Conservation (phyloP, 2,797 vertebrate genomes). For the Mareca penelope region DNA sequence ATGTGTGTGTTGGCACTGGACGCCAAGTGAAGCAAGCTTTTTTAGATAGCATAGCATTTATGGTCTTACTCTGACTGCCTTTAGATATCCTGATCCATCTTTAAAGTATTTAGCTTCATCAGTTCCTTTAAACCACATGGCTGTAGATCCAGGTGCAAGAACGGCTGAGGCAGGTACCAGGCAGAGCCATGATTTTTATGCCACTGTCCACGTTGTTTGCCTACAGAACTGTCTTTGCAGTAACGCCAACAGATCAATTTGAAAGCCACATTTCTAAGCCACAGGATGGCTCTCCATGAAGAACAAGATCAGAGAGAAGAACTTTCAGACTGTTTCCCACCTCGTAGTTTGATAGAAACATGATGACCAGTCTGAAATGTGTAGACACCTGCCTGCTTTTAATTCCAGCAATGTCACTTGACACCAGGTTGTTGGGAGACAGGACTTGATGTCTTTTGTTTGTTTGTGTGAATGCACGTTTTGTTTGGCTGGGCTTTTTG, state of each 20-base stretch:
- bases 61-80: not conserved
- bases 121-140: not conserved
- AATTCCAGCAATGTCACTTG: not conserved
- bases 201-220: not conserved
- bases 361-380: not conserved
- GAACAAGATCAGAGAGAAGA: not conserved
- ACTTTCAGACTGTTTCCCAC: not conserved
- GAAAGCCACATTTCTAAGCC: not conserved
- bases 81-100: not conserved
- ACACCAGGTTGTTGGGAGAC: not conserved
- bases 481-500: not conserved
- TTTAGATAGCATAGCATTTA: not conserved
- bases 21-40: not conserved
- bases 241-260: not conserved
- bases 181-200: not conserved
- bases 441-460: not conserved
- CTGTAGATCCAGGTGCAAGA: not conserved
- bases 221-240: not conserved
- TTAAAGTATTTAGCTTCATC: not conserved
- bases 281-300: not conserved
- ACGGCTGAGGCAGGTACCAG: not conserved
- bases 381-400: not conserved
- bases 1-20: not conserved
- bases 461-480: no score
- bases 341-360: not conserved